Conservation (phyloP, 2,797 vertebrate genomes). For the Clarias platycephalus region DNA sequence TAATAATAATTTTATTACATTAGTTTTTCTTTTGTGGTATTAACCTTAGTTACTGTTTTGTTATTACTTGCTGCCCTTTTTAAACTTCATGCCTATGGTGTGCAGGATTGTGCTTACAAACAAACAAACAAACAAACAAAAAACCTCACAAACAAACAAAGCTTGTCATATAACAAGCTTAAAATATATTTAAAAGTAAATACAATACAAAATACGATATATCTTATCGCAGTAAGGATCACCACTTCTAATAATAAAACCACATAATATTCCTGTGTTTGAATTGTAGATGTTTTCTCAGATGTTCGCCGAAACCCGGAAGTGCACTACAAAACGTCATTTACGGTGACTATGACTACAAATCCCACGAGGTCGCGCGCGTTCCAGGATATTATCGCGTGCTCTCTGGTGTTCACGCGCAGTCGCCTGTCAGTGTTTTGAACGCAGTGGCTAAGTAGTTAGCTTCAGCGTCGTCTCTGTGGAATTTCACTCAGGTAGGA, state of each 20-base stretch:
- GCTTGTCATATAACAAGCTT: background rate
- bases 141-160: too few relatives aligned
- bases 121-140: too few relatives aligned
- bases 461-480: background rate
- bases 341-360: slow-evolving; percentile 41
- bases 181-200: background rate
- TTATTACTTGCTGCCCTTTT: too few relatives aligned
- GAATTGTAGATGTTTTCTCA: background rate
- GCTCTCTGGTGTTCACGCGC: background rate
- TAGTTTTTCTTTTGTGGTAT: too few relatives aligned
- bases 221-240: background rate
- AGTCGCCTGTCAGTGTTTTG: background rate
- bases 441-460: background rate
- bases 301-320: background rate
- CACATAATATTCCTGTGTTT: background rate
- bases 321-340: background rate
- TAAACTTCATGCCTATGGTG: too few relatives aligned
- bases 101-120: too few relatives aligned
- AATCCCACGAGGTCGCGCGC: background rate
- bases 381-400: slow-evolving; percentile 35
- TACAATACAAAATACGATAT: background rate
- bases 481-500: background rate
- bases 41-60: too few relatives aligned
- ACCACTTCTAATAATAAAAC: background rate
- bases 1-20: too few relatives aligned